phyloP scores from a whole-genome alignment of 1,140 invertebrate genomes.

The Macrostomum lignano region DNA sequence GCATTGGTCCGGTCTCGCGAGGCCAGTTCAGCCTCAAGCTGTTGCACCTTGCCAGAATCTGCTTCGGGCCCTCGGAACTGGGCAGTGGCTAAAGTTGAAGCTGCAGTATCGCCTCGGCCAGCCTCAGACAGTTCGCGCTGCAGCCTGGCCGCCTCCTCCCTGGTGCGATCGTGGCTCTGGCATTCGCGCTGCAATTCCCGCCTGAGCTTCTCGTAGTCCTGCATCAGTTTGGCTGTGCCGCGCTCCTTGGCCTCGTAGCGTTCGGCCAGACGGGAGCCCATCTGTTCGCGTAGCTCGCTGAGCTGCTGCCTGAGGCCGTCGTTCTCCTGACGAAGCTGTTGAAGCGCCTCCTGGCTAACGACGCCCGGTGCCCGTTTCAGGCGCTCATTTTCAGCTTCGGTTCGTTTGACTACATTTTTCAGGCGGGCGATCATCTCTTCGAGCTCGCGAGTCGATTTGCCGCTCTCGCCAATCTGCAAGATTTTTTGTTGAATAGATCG shows the following conservation, averaged over 20 bases:
- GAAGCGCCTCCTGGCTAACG: constrained; percentile 12
- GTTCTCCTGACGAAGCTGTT: constrained; percentile 15
- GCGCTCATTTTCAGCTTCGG: constrained; percentile 36
- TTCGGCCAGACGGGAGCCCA: constrained; percentile 18
- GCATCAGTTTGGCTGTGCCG: constrained; percentile 21
- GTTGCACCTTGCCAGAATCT: too few species aligned
- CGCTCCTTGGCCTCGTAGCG: constrained; percentile 18
- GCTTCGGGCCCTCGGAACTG: too few species aligned
- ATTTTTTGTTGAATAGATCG: neutral
- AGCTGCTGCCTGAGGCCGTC: constrained; percentile 18
- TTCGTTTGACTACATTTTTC: constrained; percentile 37
- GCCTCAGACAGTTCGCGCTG: too few species aligned
- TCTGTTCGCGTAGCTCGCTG: constrained; percentile 16
- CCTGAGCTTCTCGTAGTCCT: constrained; percentile 22
- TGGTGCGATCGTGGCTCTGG: too few species aligned
- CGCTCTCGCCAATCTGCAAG: constrained; percentile 28
- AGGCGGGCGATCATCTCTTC: constrained; percentile 37
- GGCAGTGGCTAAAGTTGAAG: too few species aligned
- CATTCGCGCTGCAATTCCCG: too few species aligned
- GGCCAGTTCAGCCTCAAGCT: too few species aligned
- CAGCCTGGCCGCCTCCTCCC: too few species aligned
- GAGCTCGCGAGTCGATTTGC: constrained; percentile 32
- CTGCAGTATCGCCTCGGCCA: too few species aligned
- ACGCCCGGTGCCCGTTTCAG: constrained; percentile 19
- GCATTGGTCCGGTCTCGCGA: too few species aligned